A percentile compares a stretch with the other conserved stretches of the same genome.
Conservation (phyloP, 2,797 vertebrate genomes). For the Spinus olivaceus region DNA sequence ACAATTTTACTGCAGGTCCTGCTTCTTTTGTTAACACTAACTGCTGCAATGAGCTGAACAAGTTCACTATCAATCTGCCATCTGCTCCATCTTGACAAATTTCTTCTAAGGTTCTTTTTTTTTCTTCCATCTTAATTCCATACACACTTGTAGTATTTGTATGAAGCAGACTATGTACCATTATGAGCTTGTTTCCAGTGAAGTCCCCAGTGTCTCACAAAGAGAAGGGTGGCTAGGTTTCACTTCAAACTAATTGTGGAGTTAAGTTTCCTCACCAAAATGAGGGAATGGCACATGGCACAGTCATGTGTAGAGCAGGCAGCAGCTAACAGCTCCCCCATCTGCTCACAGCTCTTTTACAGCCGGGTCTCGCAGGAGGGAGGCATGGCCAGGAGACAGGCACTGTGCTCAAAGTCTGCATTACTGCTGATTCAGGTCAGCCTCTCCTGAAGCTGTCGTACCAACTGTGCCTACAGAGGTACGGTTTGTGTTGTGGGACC, state of each 20-base stretch:
- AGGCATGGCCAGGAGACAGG: not conserved
- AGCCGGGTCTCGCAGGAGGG: not conserved
- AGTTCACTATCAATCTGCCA: not conserved
- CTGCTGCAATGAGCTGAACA: not conserved
- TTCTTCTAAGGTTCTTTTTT: not conserved
- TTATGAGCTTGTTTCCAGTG: not conserved
- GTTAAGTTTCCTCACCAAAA: not conserved
- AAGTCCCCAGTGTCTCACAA: not conserved
- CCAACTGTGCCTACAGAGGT: fast-evolving
- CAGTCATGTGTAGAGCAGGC: not conserved
- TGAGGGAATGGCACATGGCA: not conserved
- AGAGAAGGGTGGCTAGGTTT: not conserved
- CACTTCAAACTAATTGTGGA: not conserved
- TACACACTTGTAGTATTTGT: not conserved
- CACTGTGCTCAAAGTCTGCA: not conserved
- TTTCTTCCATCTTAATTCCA: not conserved
- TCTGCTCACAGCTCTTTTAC: not conserved
- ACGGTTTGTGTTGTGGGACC: not conserved
- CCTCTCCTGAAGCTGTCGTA: not conserved
- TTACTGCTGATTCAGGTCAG: not conserved
- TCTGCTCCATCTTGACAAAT: not conserved
- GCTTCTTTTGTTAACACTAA: not conserved
- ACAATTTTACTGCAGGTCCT: not conserved
- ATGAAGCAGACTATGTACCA: not conserved
- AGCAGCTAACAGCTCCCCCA: not conserved